These are phyloP conservation scores for Sebastes aleutianus DNA, from an alignment of 2,797 vertebrate species.

Conservation along the genomic window DNA sequence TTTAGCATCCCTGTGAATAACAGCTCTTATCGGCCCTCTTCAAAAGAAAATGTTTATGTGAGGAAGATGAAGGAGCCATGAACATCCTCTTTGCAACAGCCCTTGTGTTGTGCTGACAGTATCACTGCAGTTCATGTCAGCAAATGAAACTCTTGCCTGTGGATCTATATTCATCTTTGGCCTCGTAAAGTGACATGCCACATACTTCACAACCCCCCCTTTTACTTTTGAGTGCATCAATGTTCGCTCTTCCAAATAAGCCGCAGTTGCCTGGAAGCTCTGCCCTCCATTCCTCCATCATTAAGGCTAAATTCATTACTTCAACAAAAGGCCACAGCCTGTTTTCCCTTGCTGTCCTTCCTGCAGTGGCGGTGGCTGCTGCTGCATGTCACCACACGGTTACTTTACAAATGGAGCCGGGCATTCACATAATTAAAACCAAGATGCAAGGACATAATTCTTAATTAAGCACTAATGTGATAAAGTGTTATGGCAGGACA, in stretches of 20 bases:
- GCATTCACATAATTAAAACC: constrained; percentile 87
- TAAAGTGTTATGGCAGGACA: constrained; percentile 82
- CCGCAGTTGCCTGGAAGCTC: constrained; percentile 59
- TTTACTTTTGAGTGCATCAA: constrained; percentile 34
- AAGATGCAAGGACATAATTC: constrained; percentile 89
- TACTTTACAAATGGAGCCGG: constrained; percentile 83
- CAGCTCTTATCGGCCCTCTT: constrained; percentile 20
- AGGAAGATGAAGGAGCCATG: constrained; percentile 16
- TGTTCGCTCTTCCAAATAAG: constrained; percentile 52
- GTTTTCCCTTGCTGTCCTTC: constrained; percentile 35
- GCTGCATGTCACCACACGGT: constrained; percentile 56
- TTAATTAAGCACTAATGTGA: constrained; percentile 93
- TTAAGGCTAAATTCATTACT: constrained; percentile 82
- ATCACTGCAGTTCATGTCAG: constrained; percentile 32
- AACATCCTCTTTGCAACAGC: constrained; percentile 5
- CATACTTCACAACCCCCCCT: constrained; percentile 12
- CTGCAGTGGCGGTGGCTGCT: constrained; percentile 37
- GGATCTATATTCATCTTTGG: constrained; percentile 22
- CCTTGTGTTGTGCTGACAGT: constrained; percentile 15
- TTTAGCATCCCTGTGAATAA: constrained; percentile 21
- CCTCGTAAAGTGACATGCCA: neutral
- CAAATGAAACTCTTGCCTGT: constrained; percentile 8
- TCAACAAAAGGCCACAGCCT: constrained; percentile 60
- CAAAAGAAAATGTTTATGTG: constrained; percentile 21
- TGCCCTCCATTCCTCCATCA: constrained; percentile 58